A percentile compares a stretch with the other conserved stretches of the same genome.
These are phyloP conservation scores for Zootoca vivipara DNA, from an alignment of 2,113 vertebrate genomes.

Conservation along the genomic window DNA sequence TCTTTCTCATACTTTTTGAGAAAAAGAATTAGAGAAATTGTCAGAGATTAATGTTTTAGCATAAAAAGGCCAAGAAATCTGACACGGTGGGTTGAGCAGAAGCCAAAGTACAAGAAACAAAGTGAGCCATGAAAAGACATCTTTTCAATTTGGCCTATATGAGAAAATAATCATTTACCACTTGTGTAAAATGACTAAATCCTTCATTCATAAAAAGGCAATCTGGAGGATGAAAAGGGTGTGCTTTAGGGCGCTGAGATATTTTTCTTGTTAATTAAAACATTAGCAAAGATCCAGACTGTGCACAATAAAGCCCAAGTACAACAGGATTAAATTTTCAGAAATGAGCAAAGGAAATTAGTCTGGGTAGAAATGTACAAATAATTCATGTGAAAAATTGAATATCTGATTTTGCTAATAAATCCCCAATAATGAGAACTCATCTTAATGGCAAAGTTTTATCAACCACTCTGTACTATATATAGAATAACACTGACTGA, in stretches of 20 bases:
- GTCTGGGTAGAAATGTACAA: background rate
- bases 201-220: conserved; percentile 26
- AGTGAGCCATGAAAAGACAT: conserved; percentile 16
- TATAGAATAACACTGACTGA: background rate
- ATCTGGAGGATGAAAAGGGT: conserved; percentile 25
- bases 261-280: conserved; percentile 34
- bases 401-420: conserved; percentile 15
- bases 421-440: background rate
- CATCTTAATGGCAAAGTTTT: background rate
- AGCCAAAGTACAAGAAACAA: conserved; percentile 9
- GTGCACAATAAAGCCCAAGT: conserved; percentile 19
- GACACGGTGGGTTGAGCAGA: conserved; percentile 3
- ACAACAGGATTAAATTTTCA: conserved; percentile 5
- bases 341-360: conserved; percentile 5
- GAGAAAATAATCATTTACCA: conserved; percentile 26
- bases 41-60: conserved; percentile 16
- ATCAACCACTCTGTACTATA: background rate
- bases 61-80: background rate
- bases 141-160: conserved; percentile 24
- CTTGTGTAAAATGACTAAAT: conserved; percentile 23
- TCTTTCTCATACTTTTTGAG: background rate
- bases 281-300: conserved; percentile 19
- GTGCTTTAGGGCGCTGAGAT: conserved; percentile 16
- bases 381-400: conserved; percentile 17
- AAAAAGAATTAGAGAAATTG: conserved; percentile 1